A percentile compares a stretch with the other conserved stretches of the same genome.
Evolutionary conservation across 2,113 vertebrate genomes (phyloP).

Genomic region (Cettia cetti): DNA sequence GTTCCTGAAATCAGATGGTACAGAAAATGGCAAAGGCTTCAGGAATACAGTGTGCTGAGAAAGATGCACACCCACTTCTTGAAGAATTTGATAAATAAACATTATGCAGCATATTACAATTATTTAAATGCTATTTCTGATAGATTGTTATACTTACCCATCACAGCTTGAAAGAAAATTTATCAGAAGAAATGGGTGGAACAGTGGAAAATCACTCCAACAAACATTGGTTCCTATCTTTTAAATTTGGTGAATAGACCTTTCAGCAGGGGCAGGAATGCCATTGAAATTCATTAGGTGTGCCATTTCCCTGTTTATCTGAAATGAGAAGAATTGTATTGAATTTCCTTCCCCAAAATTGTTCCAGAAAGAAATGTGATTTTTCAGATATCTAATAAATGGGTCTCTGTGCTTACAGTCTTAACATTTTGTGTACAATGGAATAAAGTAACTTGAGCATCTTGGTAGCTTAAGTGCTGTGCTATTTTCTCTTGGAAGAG

Average conservation of each 20-base stretch:
- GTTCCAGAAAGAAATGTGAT: conserved; percentile 30
- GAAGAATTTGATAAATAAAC: not conserved
- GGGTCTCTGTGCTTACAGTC: not conserved
- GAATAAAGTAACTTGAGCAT: not conserved
- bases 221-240: not conserved
- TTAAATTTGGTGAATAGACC: conserved; percentile 8
- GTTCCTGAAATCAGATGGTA: not conserved
- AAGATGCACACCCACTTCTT: not conserved
- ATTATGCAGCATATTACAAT: not conserved
- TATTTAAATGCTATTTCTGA: not conserved
- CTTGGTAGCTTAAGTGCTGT: not conserved
- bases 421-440: not conserved
- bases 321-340: conserved; percentile 21
- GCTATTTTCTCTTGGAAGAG: not conserved
- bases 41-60: not conserved
- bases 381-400: conserved; percentile 37
- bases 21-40: not conserved
- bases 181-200: not conserved
- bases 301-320: conserved; percentile 39
- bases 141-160: not conserved
- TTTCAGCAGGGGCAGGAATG: conserved; percentile 15
- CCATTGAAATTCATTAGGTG: conserved; percentile 33
- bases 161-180: not conserved
- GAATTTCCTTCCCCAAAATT: conserved; percentile 2
- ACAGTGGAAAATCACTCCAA: conserved; percentile 9